Percentiles rank a stretch among this genome's conserved stretches.
phyloP scores from a whole-genome alignment of 2,113 vertebrate species.

The Anarhynchus alexandrinus region DNA sequence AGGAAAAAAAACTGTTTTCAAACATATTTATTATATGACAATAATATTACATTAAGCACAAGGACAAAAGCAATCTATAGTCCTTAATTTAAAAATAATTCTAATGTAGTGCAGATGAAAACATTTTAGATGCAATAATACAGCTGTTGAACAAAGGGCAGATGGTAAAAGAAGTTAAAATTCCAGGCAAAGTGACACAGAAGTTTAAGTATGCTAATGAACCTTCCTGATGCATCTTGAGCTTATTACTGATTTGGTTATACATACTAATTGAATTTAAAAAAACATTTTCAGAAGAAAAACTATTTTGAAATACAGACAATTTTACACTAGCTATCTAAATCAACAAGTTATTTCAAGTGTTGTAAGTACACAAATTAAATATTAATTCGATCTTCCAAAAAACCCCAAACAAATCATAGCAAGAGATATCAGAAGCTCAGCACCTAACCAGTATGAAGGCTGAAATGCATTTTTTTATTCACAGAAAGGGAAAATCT shows the following conservation, averaged over 20 bases:
- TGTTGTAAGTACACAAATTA: neutral
- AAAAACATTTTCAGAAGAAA: neutral
- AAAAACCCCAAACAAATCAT: neutral
- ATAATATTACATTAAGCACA: conserved; percentile 47
- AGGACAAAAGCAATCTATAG: conserved; percentile 59
- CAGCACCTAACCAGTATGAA: neutral
- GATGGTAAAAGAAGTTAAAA: conserved; percentile 69
- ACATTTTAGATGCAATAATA: conserved; percentile 68
- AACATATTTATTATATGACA: conserved; percentile 30
- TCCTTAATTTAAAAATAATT: conserved; percentile 64
- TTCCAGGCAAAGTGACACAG: conserved; percentile 60
- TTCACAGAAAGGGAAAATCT: neutral
- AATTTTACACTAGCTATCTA: neutral
- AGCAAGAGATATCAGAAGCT: neutral
- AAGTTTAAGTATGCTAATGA: conserved; percentile 53
- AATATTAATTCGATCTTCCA: neutral
- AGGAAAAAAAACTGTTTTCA: neutral
- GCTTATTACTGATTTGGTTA: conserved; percentile 24
- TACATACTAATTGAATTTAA: conserved; percentile 18
- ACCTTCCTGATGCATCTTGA: conserved; percentile 36
- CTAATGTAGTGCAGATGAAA: conserved; percentile 30
- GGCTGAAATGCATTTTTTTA: neutral
- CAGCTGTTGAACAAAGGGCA: conserved; percentile 69
- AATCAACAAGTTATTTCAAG: conserved; percentile 7
- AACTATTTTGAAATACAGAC: neutral